Percentiles rank a stretch among this genome's conserved stretches.
phyloP scores from a whole-genome alignment of 2,113 vertebrate species.

The Paradoxurus hermaphroditus region DNA sequence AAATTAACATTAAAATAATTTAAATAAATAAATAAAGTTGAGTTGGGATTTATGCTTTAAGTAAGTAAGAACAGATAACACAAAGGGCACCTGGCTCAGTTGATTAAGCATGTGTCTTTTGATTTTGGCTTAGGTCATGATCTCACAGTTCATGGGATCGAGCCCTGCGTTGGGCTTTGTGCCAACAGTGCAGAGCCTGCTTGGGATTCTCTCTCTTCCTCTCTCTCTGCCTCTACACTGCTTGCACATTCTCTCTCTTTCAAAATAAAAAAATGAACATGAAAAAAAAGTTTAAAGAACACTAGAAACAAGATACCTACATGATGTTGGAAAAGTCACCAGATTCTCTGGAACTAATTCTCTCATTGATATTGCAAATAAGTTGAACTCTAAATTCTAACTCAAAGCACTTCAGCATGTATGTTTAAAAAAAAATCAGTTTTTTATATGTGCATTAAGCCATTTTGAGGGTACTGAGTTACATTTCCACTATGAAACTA shows the following conservation, averaged over 20 bases:
- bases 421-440: neutral
- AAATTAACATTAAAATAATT: too few species aligned
- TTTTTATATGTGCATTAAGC: neutral
- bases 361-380: neutral
- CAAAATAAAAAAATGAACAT: too few species aligned
- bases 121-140: too few species aligned
- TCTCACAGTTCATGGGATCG: too few species aligned
- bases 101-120: too few species aligned
- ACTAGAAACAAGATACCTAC: neutral
- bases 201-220: too few species aligned
- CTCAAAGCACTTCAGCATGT: neutral
- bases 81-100: neutral
- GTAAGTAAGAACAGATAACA: neutral
- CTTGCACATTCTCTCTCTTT: too few species aligned
- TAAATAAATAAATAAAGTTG: too few species aligned
- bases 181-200: too few species aligned
- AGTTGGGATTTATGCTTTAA: neutral
- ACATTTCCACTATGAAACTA: neutral
- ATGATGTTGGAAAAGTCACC: neutral
- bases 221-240: too few species aligned
- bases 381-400: neutral
- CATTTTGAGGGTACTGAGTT: neutral
- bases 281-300: neutral
- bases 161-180: too few species aligned
- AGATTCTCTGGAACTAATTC: neutral